Conservation (phyloP, 2,797 vertebrate species). For the Rhadinocentrus ornatus region DNA sequence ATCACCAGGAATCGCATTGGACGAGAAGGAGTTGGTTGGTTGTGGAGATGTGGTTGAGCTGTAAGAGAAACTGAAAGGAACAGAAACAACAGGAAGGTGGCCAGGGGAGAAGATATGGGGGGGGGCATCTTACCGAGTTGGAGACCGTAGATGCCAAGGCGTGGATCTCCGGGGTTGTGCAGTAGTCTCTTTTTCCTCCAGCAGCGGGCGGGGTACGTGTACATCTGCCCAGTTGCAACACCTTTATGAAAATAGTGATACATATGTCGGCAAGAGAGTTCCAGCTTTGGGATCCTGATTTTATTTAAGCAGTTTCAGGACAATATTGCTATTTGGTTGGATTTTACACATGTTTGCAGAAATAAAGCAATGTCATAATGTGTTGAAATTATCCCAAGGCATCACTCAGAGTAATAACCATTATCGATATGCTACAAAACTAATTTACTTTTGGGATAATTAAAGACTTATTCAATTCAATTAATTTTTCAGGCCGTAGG, state of each 20-base stretch:
- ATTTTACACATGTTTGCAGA: neutral
- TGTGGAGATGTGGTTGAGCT: neutral
- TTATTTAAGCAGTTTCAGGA: neutral
- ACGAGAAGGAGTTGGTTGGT: slow-evolving; percentile 23
- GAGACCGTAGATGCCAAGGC: slow-evolving; percentile 92
- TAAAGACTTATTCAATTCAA: neutral
- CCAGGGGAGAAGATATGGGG: slow-evolving; percentile 22
- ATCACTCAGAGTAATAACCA: neutral
- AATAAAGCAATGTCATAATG: neutral
- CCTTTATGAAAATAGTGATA: slow-evolving; percentile 70
- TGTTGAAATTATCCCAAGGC: neutral
- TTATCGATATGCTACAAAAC: neutral
- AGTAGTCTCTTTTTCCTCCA: slow-evolving; percentile 97
- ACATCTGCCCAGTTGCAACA: slow-evolving; percentile 92
- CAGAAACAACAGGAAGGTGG: neutral
- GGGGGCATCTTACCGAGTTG: slow-evolving; percentile 87
- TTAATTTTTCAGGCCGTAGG: neutral
- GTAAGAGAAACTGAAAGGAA: slow-evolving; percentile 18
- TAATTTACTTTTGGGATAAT: neutral
- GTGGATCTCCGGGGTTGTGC: slow-evolving; percentile 91
- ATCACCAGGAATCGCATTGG: slow-evolving; percentile 64
- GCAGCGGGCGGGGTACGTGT: slow-evolving; percentile 95
- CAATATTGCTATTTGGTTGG: neutral
- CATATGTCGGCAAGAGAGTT: neutral
- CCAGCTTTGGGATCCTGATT: neutral